phyloP scores from a whole-genome alignment of 1,140 invertebrate genomes.

The Drosophila persimilis region DNA sequence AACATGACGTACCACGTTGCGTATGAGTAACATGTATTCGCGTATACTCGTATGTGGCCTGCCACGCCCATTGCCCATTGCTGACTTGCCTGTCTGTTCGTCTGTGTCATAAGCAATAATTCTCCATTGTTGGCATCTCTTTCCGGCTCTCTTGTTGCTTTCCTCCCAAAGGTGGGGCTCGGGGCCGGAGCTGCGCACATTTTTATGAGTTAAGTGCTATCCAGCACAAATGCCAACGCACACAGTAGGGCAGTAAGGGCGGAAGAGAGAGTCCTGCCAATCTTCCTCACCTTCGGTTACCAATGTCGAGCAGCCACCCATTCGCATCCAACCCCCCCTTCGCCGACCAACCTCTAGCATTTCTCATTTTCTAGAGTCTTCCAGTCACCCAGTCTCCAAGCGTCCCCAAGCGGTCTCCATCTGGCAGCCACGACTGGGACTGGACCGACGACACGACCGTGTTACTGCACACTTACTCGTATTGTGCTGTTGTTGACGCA shows the following conservation, averaged over 20 bases:
- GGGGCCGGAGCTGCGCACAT: slow-evolving; percentile 34
- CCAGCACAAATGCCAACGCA: slow-evolving; percentile 52
- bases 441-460: slow-evolving; percentile 34
- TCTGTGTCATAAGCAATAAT: slow-evolving; percentile 75
- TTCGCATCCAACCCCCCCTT: background rate
- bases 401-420: background rate
- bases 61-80: slow-evolving; percentile 31
- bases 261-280: slow-evolving; percentile 2
- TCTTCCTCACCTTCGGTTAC: slow-evolving; percentile 40
- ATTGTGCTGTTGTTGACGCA: slow-evolving; percentile 80
- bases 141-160: slow-evolving; percentile 60
- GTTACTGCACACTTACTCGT: slow-evolving; percentile 65
- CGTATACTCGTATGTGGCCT: background rate
- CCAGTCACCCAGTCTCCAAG: background rate
- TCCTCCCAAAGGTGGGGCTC: background rate
- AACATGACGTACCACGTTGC: slow-evolving; percentile 26
- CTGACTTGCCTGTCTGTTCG: slow-evolving; percentile 31
- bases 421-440: slow-evolving; percentile 12
- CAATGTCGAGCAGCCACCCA: slow-evolving; percentile 5
- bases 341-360: slow-evolving; percentile 1
- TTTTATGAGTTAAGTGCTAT: slow-evolving; percentile 80
- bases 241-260: slow-evolving; percentile 11
- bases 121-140: slow-evolving; percentile 65
- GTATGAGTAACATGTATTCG: slow-evolving; percentile 51
- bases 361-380: slow-evolving; percentile 17